Percentiles rank a stretch among this genome's conserved stretches.
These are phyloP conservation scores for Odiellus spinosus DNA, from an alignment of 2,888 invertebrate genomes.

Conservation along the genomic window DNA sequence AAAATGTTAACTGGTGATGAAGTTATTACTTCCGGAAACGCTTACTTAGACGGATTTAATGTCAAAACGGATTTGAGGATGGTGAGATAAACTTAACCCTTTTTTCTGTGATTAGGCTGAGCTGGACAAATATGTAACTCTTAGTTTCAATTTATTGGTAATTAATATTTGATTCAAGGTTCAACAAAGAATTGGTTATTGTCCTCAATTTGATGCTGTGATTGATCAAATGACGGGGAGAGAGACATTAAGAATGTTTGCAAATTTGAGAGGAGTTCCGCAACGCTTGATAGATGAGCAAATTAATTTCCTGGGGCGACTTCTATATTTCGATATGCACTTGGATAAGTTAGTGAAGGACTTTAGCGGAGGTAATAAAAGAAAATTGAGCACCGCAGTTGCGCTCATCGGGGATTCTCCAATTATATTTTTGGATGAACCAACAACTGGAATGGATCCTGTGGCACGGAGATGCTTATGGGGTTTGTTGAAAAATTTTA, in stretches of 20 bases:
- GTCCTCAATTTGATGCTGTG: constrained; percentile 58
- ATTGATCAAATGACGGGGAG: constrained; percentile 53
- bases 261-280: constrained; percentile 45
- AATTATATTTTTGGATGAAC: constrained; percentile 51
- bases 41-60: constrained; percentile 38
- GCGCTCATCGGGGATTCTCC: constrained; percentile 51
- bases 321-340: constrained; percentile 27
- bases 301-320: constrained; percentile 12
- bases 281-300: constrained; percentile 18
- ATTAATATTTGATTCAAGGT: constrained; percentile 19
- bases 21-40: constrained; percentile 31
- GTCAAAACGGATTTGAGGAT: constrained; percentile 26
- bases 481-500: too few relatives aligned
- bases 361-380: constrained; percentile 52
- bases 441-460: constrained; percentile 56
- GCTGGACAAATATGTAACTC: not conserved
- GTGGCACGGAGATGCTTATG: constrained; percentile 63
- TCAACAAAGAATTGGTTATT: constrained; percentile 41
- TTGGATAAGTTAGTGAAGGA: constrained; percentile 39
- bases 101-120: not conserved
- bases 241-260: constrained; percentile 49
- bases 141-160: not conserved
- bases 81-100: constrained; percentile 19
- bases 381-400: constrained; percentile 54
- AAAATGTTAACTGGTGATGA: constrained; percentile 39